A percentile compares a stretch with the other conserved stretches of the same genome.
Conservation (phyloP, 2,888 invertebrate genomes). For the Camptogramma bilineatum region DNA sequence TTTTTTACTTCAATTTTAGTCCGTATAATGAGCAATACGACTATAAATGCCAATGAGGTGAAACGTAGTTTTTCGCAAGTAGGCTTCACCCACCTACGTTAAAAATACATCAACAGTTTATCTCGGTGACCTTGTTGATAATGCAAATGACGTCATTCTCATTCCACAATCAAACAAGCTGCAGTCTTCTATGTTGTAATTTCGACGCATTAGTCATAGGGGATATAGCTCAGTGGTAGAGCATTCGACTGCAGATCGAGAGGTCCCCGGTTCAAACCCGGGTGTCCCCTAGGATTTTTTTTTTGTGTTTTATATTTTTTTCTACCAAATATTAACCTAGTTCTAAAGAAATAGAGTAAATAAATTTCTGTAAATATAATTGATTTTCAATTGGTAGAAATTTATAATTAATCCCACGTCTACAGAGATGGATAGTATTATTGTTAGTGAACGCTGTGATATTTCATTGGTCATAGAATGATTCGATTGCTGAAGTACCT, state of each 20-base stretch:
- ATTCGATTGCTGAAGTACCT: too few relatives aligned
- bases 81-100: neutral
- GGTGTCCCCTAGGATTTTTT: conserved; percentile 39
- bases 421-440: too few relatives aligned
- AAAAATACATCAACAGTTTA: neutral
- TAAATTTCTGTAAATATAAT: too few relatives aligned
- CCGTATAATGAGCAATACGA: too few relatives aligned
- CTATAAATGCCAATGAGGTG: too few relatives aligned
- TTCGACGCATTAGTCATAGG: conserved; percentile 34
- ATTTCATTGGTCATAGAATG: too few relatives aligned
- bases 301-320: conserved; percentile 26
- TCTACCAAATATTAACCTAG: neutral
- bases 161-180: neutral
- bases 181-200: conserved; percentile 13
- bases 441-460: too few relatives aligned
- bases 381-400: too few relatives aligned
- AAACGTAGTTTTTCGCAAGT: neutral
- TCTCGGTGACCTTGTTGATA: conserved; percentile 2
- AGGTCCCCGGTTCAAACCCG: conserved; percentile 48
- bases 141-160: conserved; percentile 16
- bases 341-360: too few relatives aligned
- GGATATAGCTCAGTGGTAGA: conserved; percentile 67
- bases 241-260: conserved; percentile 60
- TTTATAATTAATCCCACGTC: too few relatives aligned
- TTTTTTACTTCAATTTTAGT: too few relatives aligned